These are phyloP conservation scores for Tetraneura akinire DNA, from an alignment of 1,140 invertebrate genomes.

Conservation along the genomic window DNA sequence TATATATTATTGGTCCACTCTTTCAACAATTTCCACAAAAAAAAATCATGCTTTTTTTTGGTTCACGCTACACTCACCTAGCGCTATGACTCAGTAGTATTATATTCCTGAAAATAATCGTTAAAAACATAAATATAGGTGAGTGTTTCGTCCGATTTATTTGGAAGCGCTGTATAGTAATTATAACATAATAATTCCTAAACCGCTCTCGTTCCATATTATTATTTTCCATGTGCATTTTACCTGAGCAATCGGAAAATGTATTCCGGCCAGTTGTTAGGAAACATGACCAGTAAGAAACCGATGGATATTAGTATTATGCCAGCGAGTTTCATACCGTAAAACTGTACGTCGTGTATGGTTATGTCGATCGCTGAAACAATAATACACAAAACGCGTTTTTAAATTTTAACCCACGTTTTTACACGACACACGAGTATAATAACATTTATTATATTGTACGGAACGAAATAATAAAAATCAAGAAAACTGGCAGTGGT, in stretches of 20 bases:
- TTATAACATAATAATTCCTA: background rate
- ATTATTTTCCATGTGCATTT: conserved; percentile 54
- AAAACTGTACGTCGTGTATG: conserved; percentile 80
- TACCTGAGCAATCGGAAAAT: conserved; percentile 85
- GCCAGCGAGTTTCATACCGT: conserved; percentile 91
- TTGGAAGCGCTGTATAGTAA: conserved; percentile 23
- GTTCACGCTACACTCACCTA: conserved; percentile 52
- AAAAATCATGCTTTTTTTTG: conserved; percentile 50
- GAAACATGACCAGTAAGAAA: conserved; percentile 91
- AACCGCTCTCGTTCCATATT: conserved; percentile 17
- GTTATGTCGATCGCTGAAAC: conserved; percentile 82
- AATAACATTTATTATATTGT: too few species aligned
- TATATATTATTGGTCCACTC: conserved; percentile 38
- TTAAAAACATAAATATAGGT: conserved; percentile 50
- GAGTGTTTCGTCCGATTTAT: conserved; percentile 31
- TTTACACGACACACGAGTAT: too few species aligned
- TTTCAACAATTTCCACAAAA: conserved; percentile 48
- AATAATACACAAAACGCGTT: too few species aligned
- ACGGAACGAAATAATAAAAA: too few species aligned
- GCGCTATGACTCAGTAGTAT: conserved; percentile 53
- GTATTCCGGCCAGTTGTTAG: conserved; percentile 93
- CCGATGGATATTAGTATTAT: conserved; percentile 87
- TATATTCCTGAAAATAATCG: conserved; percentile 52
- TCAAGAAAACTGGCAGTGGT: too few species aligned
- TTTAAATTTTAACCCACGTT: too few species aligned